A percentile compares a stretch with the other conserved stretches of the same genome.
Conservation (phyloP, 2,797 vertebrate species). For the Centroberyx gerrardi region DNA sequence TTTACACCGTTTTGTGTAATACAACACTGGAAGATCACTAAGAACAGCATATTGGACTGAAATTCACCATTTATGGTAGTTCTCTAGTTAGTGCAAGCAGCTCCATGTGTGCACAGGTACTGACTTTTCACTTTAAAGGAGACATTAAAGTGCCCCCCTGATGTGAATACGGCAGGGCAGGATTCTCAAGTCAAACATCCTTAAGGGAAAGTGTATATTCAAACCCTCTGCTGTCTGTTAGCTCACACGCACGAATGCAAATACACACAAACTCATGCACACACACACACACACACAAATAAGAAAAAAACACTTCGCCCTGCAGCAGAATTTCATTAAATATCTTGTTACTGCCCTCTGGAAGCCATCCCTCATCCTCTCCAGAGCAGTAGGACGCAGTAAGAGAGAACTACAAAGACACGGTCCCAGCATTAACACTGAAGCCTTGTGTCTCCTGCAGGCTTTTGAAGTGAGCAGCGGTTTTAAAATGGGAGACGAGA, state of each 20-base stretch:
- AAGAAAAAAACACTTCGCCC: conserved; percentile 29
- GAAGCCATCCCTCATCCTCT: conserved; percentile 55
- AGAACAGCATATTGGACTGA: conserved; percentile 57
- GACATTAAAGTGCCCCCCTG: conserved; percentile 60
- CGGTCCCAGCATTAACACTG: conserved; percentile 39
- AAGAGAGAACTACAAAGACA: conserved; percentile 72
- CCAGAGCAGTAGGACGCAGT: conserved; percentile 58
- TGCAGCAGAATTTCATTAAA: conserved; percentile 66
- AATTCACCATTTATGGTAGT: conserved; percentile 77
- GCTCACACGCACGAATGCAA: conserved; percentile 1
- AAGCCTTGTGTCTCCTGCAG: conserved; percentile 36
- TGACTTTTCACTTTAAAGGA: conserved; percentile 69
- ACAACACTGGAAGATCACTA: conserved; percentile 47
- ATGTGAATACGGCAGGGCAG: conserved; percentile 52
- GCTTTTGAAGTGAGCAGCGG: conserved; percentile 67
- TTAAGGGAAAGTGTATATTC: conserved; percentile 30
- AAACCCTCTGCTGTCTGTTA: neutral
- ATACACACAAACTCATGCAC: conserved; percentile 39
- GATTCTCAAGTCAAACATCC: conserved; percentile 58
- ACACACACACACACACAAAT: conserved; percentile 6
- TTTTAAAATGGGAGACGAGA: conserved; percentile 45
- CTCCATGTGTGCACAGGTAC: conserved; percentile 75
- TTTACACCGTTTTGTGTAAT: conserved; percentile 17
- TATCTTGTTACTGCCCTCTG: conserved; percentile 66
- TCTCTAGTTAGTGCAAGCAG: conserved; percentile 40